Base-by-base conservation (phyloP, 2,113 vertebrate genomes). In the Poeciliopsis prolifica region DNA sequence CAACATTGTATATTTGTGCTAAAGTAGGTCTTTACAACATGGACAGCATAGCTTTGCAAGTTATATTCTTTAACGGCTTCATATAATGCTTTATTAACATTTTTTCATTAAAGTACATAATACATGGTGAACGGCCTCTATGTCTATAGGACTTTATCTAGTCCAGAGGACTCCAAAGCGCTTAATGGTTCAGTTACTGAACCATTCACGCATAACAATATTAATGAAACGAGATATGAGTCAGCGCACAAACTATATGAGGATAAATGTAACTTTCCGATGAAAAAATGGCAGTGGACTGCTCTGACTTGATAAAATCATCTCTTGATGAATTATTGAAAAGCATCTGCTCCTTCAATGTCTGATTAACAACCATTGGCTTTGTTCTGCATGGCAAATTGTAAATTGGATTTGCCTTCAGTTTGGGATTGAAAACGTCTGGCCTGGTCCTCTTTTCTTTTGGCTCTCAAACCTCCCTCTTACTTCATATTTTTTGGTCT, bases 361-460 rank as follows among this genome's bases (percentile, higher is more conserved):
- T 78, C 77, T 85, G 80, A 74, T 86, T 71, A 84, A 71, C 69
- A 31, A 19, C 28, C 72, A 63, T 58, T 70, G 10, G 63, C 74
- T 80, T 15, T 70, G 58, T 63, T 72, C 65, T 40, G 29, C 67
- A 11, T 73, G 40, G 77, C 76, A 70, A 31, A 75, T n/a, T 65
- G 2, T 29, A n/a, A 61, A 66, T 40, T 11, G 2, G 2, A 19
- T 54, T 40, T 68, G 29, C 10, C 74, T 13, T 80, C 71, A 37
- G 0, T 67, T 68, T 54, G 65, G 65, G 65, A 84, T 65, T 61
- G 33, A 80, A 61, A 70, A 79, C 42, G 67, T 58, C 35, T 2
- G 48, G 17, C 65, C 35, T 51, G 70, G 44, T 72, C 62, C 26
- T 1, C 24, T 70, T 67, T 61, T 61, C 70, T 35, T 65, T 10